Evolutionary conservation across 1,140 invertebrate species (phyloP), one percentile per base, ranked within the genome.

Genomic region (Hesperophylax magnus): DNA sequence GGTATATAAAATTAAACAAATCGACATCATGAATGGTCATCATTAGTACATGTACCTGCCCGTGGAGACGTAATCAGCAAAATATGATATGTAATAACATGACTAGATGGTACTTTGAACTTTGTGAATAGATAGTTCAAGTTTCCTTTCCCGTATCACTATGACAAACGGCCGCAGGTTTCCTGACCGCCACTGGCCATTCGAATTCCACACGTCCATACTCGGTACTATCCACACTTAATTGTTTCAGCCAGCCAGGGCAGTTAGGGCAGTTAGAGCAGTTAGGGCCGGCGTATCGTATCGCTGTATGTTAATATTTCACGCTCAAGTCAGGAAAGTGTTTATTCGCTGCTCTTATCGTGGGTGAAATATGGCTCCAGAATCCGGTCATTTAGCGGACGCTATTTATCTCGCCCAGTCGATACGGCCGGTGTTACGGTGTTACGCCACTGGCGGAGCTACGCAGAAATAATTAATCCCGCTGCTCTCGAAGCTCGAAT

Each of bases 381-480:
- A 81, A 83, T 83, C 82, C 82, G 82, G 82, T 83, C 82, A 83
- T 83, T 83, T 79, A 61, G 82, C 72, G 78, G 34, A 39, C 74
- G 67, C 74, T 61, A 79, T 79, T 78, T 83, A 83, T 83, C 79
- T 83, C 54, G 24, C 18, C 67, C 54, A 61, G 18, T 61, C 71
- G 71, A 74, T 74, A 74, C 52, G 31, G 53, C 71, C 53, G 61
- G 60, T 7, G 20, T 58, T 15, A 58, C 17, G 54, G 53, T 54
- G 14, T 27, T 20, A 15, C 54, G 60, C 60, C 60, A 22, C 61
- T 34, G 27, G 4, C 18, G 56, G 56, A 18, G 18, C 56, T 60
- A 20, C 56, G 22, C 22, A 20, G 56, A 60, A 60, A 60, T 20
- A 39, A 39, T 39, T 39, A 39, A 39, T 39, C 34, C 34, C 34